These are phyloP conservation scores for Rambutsinella grinnellia DNA, from an alignment of 2,888 invertebrate species.

Conservation along the genomic window DNA sequence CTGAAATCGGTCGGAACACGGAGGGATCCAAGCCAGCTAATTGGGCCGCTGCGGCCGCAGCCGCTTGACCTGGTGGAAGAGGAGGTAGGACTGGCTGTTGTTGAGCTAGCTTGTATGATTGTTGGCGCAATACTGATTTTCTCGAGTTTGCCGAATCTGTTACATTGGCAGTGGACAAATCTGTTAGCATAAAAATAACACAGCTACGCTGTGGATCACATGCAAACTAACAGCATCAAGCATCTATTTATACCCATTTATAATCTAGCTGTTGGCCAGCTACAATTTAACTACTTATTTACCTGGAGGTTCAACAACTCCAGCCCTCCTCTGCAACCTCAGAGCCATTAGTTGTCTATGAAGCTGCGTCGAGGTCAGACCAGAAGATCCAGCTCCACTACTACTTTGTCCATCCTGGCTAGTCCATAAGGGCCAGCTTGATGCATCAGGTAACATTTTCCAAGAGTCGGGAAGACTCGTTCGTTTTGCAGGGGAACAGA, in stretches of 20 bases:
- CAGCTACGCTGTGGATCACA: slow-evolving; percentile 33
- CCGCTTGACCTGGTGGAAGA: slow-evolving; percentile 73
- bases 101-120: slow-evolving; percentile 89
- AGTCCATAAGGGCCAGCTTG: slow-evolving; percentile 5
- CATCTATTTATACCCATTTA: too few species aligned
- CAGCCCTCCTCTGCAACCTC: slow-evolving; percentile 60
- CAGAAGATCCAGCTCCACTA: slow-evolving; percentile 3
- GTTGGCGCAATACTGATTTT: slow-evolving; percentile 78
- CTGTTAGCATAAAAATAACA: slow-evolving; percentile 45
- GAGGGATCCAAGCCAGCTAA: slow-evolving; percentile 56
- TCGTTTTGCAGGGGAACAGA: slow-evolving; percentile 64
- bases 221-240: slow-evolving; percentile 28
- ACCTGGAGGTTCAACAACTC: slow-evolving; percentile 62
- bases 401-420: not conserved
- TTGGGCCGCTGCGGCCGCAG: slow-evolving; percentile 38
- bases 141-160: slow-evolving; percentile 52
- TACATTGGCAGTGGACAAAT: slow-evolving; percentile 41
- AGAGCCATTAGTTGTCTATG: slow-evolving; percentile 65
- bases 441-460: slow-evolving; percentile 56
- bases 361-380: slow-evolving; percentile 57
- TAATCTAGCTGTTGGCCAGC: slow-evolving; percentile 25
- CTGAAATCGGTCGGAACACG: slow-evolving; percentile 60
- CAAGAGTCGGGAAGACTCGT: slow-evolving; percentile 63
- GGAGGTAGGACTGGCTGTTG: slow-evolving; percentile 83
- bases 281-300: slow-evolving; percentile 29